Evolutionary conservation across 2,888 invertebrate species (phyloP).

Genomic region (Apoderus coryli): DNA sequence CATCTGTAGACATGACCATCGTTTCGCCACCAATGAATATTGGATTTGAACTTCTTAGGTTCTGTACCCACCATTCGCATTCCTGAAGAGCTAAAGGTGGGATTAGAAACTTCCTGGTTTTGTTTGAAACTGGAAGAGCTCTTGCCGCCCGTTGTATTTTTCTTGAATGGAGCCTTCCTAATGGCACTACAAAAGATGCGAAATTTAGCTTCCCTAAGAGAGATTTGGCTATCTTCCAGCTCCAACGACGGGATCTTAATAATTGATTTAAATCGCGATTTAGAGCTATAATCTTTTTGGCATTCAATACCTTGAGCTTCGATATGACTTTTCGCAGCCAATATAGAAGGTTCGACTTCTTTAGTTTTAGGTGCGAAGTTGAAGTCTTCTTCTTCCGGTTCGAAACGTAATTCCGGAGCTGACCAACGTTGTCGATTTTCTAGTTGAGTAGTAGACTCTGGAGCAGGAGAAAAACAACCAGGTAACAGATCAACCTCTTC

Average conservation of each 20-base stretch:
- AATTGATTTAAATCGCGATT: no score
- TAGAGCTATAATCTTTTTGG: no score
- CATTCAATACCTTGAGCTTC: conserved; percentile 11
- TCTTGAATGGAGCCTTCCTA: conserved; percentile 7
- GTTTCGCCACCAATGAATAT: conserved; percentile 5
- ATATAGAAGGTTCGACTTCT: conserved; percentile 10
- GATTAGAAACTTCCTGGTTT: no score
- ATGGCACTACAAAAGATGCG: conserved; percentile 6
- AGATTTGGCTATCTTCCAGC: conserved; percentile 6
- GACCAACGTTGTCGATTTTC: background rate
- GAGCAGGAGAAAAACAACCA: background rate
- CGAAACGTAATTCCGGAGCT: background rate
- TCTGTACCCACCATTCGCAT: conserved; percentile 9
- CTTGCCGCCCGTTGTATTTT: conserved; percentile 6
- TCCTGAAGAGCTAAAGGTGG: conserved; percentile 5
- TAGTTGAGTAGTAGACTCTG: background rate
- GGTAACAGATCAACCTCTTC: background rate
- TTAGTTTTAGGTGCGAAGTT: conserved; percentile 8
- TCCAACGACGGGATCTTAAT: conserved; percentile 4
- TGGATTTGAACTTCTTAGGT: conserved; percentile 5
- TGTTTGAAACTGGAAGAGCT: no score
- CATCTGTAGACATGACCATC: no score
- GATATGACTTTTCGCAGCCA: conserved; percentile 10
- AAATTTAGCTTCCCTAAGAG: conserved; percentile 9
- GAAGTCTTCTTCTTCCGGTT: conserved; percentile 3